These are phyloP conservation scores for Drosophila neocordata DNA, from an alignment of 1,140 invertebrate species.

Conservation along the genomic window DNA sequence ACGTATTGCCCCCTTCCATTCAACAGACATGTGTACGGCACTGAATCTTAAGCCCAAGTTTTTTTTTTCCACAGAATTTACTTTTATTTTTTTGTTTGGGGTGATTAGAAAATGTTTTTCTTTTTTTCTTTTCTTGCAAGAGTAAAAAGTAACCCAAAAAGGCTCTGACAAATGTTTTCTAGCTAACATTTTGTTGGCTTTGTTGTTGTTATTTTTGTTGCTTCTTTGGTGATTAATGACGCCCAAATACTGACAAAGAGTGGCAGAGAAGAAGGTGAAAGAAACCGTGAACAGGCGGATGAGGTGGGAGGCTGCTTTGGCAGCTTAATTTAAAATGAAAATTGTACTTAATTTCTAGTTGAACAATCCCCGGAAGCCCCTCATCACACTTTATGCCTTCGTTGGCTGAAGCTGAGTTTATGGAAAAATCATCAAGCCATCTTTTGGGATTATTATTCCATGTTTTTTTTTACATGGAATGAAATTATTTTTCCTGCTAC, in stretches of 20 bases:
- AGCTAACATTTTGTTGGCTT: constrained; percentile 40
- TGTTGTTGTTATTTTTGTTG: constrained; percentile 60
- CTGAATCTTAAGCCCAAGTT: constrained; percentile 53
- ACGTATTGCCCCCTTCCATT: not conserved
- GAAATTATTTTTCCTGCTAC: not conserved
- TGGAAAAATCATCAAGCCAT: constrained; percentile 36
- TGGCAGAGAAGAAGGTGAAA: constrained; percentile 6
- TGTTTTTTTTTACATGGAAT: constrained; percentile 19
- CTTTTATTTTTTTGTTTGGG: constrained; percentile 23
- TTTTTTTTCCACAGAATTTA: constrained; percentile 36
- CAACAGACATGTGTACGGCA: constrained; percentile 57
- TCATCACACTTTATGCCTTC: not conserved
- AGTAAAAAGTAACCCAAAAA: constrained; percentile 66
- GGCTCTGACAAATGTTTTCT: constrained; percentile 72
- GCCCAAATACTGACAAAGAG: constrained; percentile 63
- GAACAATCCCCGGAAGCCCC: not conserved
- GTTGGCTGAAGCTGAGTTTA: constrained; percentile 27
- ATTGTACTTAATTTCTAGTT: constrained; percentile 78
- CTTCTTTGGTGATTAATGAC: constrained; percentile 78
- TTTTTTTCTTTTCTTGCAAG: not conserved
- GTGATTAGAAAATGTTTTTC: constrained; percentile 70
- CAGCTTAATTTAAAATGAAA: constrained; percentile 80
- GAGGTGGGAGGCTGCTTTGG: constrained; percentile 35
- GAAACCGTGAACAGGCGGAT: not conserved
- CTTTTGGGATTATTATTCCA: not conserved